Evolutionary conservation across 1,140 invertebrate genomes (phyloP).

Genomic region (Drosophila dunni): DNA sequence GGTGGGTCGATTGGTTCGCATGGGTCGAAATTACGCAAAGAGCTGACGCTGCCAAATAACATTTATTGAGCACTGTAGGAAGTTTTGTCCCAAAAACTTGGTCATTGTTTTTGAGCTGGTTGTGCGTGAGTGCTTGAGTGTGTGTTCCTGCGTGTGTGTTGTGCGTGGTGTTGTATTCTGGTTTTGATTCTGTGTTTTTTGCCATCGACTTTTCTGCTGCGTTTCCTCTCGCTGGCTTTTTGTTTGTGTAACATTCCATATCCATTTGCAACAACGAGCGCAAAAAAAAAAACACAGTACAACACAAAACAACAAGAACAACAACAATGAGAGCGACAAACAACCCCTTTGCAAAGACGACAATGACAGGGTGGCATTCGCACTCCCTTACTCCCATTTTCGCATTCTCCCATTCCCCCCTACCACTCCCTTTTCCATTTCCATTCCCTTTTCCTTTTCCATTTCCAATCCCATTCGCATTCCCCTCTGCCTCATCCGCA

Average conservation of each 20-base stretch:
- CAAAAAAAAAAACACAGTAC: slow-evolving; percentile 33
- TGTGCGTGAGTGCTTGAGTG: slow-evolving; percentile 21
- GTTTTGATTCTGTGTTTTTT: slow-evolving; percentile 47
- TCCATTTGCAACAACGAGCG: slow-evolving; percentile 72
- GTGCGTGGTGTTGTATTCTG: slow-evolving; percentile 36
- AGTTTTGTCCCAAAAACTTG: slow-evolving; percentile 29
- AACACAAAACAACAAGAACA: slow-evolving; percentile 26
- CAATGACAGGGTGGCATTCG: slow-evolving; percentile 46
- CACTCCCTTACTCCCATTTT: slow-evolving; percentile 18
- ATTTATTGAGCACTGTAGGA: not conserved
- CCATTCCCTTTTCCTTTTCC: slow-evolving; percentile 15
- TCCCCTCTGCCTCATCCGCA: slow-evolving; percentile 42
- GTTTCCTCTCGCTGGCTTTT: slow-evolving; percentile 38
- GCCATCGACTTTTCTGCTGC: slow-evolving; percentile 49
- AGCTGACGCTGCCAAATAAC: slow-evolving; percentile 38
- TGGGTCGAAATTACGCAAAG: slow-evolving; percentile 27
- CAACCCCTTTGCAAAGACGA: slow-evolving; percentile 62
- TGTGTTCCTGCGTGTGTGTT: slow-evolving; percentile 6
- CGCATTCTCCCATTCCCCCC: too few relatives aligned
- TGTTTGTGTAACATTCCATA: slow-evolving; percentile 81
- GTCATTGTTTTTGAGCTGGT: slow-evolving; percentile 33
- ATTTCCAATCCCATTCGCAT: slow-evolving; percentile 8
- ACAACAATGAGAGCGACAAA: slow-evolving; percentile 45
- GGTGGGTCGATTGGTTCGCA: not conserved
- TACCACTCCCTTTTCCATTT: not conserved